Base-by-base conservation (phyloP, 2,113 vertebrate species). In the Mellivora capensis region DNA sequence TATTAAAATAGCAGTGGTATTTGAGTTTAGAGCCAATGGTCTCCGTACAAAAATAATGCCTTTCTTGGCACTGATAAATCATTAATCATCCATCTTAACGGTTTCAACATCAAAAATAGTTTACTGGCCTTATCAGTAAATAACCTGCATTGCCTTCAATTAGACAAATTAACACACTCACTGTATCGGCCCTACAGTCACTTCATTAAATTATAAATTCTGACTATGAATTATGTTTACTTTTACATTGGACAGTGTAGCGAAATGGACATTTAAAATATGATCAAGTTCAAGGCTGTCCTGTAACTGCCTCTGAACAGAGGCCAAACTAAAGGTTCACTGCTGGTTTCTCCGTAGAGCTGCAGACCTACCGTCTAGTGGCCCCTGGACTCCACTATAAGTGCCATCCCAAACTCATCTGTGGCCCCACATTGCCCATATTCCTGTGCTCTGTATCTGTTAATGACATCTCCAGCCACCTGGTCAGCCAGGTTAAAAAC, bases 151-250 rank as follows among this genome's bases (percentile, higher is more conserved):
- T 88, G 42, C 39, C 69, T 90, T 96, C 71, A 89, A 42, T 89
- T 79, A 91, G 54, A 74, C 77, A 97, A 93, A 97, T 85, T 72
- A 79, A 76, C 80, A 29, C 42, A 81, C 93, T 62, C 18, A 69
- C 42, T 85, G 29, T 23, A 80, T 87, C 21, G 71, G 64, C 20
- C 29, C n/a, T 59, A 90, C 2, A 59, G 61, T 47, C 80, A 79
- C 91, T 67, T 97, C 57, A 93, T 85, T 47, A 74, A 91, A 81
- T 54, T 76, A 37, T 87, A 29, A 87, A n/a, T 54, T 74, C 44
- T 72, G 71, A 77, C 31, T 47, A 39, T 72, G 12, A 71, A 76
- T 67, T 94, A 74, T 57, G 47, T 64, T 93, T 87, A 31, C 82
- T 91, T 91, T 96, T 81, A 21, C 29, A 81, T 9, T 88, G 47